A percentile compares a stretch with the other conserved stretches of the same genome.
phyloP scores from a whole-genome alignment of 2,113 vertebrate species.

The Macroglossus sobrinus region DNA sequence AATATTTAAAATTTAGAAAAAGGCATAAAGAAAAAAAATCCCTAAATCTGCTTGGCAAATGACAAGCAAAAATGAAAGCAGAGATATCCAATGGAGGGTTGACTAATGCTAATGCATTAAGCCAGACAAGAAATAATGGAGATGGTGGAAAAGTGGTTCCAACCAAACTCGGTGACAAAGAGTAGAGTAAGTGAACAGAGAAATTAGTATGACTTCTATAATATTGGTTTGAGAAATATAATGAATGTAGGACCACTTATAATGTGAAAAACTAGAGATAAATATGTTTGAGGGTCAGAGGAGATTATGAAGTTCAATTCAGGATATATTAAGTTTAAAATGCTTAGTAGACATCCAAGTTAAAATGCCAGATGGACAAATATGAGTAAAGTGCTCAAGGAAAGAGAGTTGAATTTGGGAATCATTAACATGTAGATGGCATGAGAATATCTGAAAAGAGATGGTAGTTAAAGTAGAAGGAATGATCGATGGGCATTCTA shows the following conservation, averaged over 20 bases:
- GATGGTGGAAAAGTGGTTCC: neutral
- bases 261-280: neutral
- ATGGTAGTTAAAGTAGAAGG: neutral
- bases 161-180: neutral
- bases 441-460: neutral
- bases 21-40: neutral
- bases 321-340: neutral
- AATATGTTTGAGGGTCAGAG: neutral
- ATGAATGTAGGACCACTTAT: neutral
- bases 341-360: neutral
- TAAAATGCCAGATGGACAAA: neutral
- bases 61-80: neutral
- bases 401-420: neutral
- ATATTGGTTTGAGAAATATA: neutral
- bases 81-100: neutral
- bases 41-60: neutral
- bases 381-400: neutral
- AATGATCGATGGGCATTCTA: neutral
- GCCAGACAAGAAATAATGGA: neutral
- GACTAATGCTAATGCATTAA: neutral
- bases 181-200: neutral
- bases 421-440: neutral
- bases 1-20: neutral
- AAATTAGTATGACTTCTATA: neutral
- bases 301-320: neutral